phyloP scores from a whole-genome alignment of 2,113 vertebrate genomes.

The Odontesthes bonariensis region DNA sequence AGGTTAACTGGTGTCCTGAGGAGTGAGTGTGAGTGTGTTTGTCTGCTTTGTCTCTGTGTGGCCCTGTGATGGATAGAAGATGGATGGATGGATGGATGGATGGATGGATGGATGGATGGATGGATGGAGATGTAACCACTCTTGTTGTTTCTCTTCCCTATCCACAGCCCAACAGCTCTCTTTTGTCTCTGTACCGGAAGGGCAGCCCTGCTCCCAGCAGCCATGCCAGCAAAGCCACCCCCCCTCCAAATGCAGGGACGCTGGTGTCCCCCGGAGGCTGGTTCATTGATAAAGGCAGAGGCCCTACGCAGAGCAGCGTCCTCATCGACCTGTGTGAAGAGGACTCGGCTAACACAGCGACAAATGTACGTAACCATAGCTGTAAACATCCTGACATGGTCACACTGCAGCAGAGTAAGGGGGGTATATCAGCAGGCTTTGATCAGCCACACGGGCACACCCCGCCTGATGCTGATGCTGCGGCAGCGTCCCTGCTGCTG shows the following conservation, averaged over 20 bases:
- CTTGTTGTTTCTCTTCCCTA: conserved; percentile 14
- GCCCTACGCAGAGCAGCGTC: conserved; percentile 59
- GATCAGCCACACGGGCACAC: too few relatives aligned
- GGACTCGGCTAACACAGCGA: conserved; percentile 52
- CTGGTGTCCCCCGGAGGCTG: conserved; percentile 81
- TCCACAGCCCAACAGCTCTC: conserved; percentile 87
- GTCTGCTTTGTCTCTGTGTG: too few relatives aligned
- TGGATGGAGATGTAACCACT: background rate
- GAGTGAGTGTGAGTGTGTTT: too few relatives aligned
- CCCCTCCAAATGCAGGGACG: conserved; percentile 21
- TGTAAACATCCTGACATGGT: too few relatives aligned
- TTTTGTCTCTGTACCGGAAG: conserved; percentile 91
- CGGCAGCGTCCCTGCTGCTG: too few relatives aligned
- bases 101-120: too few relatives aligned
- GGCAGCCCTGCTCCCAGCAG: conserved; percentile 68
- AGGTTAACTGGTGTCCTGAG: too few relatives aligned
- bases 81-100: too few relatives aligned
- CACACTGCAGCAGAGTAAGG: too few relatives aligned
- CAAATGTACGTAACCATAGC: conserved; percentile 65
- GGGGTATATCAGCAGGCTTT: too few relatives aligned
- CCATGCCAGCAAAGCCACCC: background rate
- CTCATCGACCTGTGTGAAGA: conserved; percentile 87
- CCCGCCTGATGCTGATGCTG: too few relatives aligned
- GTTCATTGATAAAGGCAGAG: conserved; percentile 85
- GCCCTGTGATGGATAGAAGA: too few relatives aligned